Evolutionary conservation across 1,140 invertebrate genomes (phyloP).

Genomic region (Pseudobourletiella spinata): DNA sequence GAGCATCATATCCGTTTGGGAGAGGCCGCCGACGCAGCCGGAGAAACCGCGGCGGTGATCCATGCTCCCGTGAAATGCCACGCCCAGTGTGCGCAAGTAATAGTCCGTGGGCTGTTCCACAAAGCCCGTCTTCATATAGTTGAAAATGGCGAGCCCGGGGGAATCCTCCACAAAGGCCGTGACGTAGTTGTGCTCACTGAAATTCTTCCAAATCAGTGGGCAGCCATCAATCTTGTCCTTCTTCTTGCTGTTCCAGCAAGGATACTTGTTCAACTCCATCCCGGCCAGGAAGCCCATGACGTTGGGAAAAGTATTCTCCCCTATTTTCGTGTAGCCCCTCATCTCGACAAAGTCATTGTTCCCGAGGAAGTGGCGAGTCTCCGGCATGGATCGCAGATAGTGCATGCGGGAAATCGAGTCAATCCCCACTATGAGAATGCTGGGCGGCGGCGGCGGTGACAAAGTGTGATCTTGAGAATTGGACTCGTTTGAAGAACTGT

Average conservation of each 20-base stretch:
- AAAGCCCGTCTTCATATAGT: constrained; percentile 37
- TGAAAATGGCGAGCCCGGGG: constrained; percentile 41
- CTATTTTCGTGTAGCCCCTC: constrained; percentile 37
- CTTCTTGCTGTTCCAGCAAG: neutral
- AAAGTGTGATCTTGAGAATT: too few relatives aligned
- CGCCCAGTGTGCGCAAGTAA: constrained; percentile 26
- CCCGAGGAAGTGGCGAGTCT: constrained; percentile 41
- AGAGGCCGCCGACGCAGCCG: constrained; percentile 15
- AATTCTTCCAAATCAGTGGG: constrained; percentile 43
- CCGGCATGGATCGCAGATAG: constrained; percentile 45
- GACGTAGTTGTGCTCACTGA: constrained; percentile 38
- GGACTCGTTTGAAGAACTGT: neutral
- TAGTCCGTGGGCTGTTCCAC: constrained; percentile 30
- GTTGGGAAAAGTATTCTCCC: constrained; percentile 39
- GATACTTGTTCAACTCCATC: constrained; percentile 16
- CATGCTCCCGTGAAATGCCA: constrained; percentile 16
- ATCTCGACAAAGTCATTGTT: constrained; percentile 31
- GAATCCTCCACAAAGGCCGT: constrained; percentile 42
- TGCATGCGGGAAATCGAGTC: constrained; percentile 38
- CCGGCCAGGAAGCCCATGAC: constrained; percentile 38
- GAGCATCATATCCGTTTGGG: constrained; percentile 20
- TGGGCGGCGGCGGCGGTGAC: constrained; percentile 15
- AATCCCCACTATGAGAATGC: constrained; percentile 42
- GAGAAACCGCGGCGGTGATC: too few relatives aligned
- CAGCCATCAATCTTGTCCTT: constrained; percentile 39